Conservation (phyloP, 2,888 invertebrate genomes). For the Cantharis rufa region DNA sequence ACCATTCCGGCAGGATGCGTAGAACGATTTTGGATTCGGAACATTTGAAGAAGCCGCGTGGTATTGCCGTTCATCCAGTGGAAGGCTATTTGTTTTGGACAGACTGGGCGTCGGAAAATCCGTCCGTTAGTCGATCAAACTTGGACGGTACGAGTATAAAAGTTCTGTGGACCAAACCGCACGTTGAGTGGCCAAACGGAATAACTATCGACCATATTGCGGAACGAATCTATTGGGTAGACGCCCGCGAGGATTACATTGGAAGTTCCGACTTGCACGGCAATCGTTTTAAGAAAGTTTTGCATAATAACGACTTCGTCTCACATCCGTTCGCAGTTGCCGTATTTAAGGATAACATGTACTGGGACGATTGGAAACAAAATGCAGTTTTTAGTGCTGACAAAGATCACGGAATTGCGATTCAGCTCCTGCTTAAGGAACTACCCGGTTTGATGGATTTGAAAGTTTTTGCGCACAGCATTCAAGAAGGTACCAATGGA, state of each 20-base stretch:
- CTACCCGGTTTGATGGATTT: conserved; percentile 80
- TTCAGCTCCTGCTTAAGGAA: conserved; percentile 59
- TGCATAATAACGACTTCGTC: conserved; percentile 64
- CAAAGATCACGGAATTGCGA: conserved; percentile 72
- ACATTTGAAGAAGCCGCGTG: conserved; percentile 67
- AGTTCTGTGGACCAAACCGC: conserved; percentile 66
- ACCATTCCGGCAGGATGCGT: conserved; percentile 72
- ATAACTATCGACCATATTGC: conserved; percentile 82
- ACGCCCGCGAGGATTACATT: conserved; percentile 81
- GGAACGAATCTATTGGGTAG: conserved; percentile 85
- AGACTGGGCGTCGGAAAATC: conserved; percentile 80
- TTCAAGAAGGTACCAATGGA: conserved; percentile 74
- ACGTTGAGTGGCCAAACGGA: conserved; percentile 85
- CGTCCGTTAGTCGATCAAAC: conserved; percentile 78
- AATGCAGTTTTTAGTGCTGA: conserved; percentile 79
- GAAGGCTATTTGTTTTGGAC: conserved; percentile 86
- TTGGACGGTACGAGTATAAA: conserved; percentile 75
- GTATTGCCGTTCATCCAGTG: conserved; percentile 82
- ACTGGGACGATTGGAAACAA: conserved; percentile 89
- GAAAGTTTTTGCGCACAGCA: conserved; percentile 76
- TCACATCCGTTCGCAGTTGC: conserved; percentile 87
- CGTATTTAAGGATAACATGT: conserved; percentile 82
- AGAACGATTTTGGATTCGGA: conserved; percentile 66
- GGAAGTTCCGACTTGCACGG: conserved; percentile 77
- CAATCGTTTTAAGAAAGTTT: conserved; percentile 65